Conservation (phyloP, 2,113 vertebrate genomes). For the Gymnorhina tibicen region DNA sequence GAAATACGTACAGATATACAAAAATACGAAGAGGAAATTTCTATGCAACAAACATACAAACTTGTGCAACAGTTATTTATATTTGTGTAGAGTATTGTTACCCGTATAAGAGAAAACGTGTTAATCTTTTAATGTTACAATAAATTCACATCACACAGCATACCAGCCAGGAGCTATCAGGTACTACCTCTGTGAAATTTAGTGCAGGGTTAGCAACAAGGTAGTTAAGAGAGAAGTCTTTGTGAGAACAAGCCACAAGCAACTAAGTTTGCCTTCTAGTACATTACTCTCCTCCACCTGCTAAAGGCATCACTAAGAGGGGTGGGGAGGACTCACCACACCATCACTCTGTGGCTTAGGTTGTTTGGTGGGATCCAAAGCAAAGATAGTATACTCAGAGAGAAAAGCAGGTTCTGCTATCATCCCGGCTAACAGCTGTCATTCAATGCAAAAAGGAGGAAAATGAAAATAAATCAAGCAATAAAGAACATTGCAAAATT, state of each 20-base stretch:
- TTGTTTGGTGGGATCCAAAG: slow-evolving; percentile 96
- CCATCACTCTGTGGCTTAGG: slow-evolving; percentile 88
- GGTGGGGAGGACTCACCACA: slow-evolving; percentile 91
- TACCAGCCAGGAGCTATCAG: slow-evolving; percentile 62
- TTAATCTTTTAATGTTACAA: slow-evolving; percentile 60
- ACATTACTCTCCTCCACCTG: slow-evolving; percentile 69
- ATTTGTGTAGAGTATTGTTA: background rate
- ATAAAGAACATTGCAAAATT: slow-evolving; percentile 15
- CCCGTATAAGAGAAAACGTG: slow-evolving; percentile 38
- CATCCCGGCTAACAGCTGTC: slow-evolving; percentile 96
- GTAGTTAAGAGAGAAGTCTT: slow-evolving; percentile 77
- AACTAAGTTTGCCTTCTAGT: slow-evolving; percentile 66
- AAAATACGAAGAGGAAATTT: background rate
- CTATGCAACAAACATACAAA: background rate
- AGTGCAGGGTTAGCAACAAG: slow-evolving; percentile 80
- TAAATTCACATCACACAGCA: slow-evolving; percentile 54
- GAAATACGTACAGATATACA: background rate
- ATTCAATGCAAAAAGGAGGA: slow-evolving; percentile 82
- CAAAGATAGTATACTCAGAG: slow-evolving; percentile 99
- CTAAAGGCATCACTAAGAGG: slow-evolving; percentile 72
- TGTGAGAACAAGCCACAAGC: slow-evolving; percentile 81
- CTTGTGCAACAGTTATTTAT: background rate
- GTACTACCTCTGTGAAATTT: slow-evolving; percentile 55
- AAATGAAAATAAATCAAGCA: slow-evolving; percentile 80
- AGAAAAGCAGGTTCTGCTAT: slow-evolving; percentile 99